phyloP scores from a whole-genome alignment of 2,113 vertebrate species.

The Thunnus maccoyii region DNA sequence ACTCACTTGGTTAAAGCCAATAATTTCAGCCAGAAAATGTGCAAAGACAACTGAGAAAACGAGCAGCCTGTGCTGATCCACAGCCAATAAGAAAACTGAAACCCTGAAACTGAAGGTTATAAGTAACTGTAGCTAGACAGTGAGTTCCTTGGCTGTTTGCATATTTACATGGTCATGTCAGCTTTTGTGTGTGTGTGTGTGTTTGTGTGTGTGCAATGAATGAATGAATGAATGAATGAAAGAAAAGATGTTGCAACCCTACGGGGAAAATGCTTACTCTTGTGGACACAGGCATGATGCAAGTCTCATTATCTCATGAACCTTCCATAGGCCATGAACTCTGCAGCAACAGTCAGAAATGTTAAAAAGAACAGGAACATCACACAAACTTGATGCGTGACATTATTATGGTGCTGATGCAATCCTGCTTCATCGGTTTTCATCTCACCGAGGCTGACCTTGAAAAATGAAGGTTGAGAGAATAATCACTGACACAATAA shows the following conservation, averaged over 20 bases:
- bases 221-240: background rate
- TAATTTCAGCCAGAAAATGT: conserved; percentile 61
- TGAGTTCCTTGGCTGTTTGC: conserved; percentile 14
- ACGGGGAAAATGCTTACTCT: conserved; percentile 53
- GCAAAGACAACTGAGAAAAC: conserved; percentile 70
- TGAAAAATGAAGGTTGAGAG: conserved; percentile 39
- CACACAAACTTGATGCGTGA: conserved; percentile 8
- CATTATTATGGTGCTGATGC: conserved; percentile 32
- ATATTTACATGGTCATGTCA: conserved; percentile 22
- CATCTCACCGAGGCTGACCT: conserved; percentile 42
- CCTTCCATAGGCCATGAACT: conserved; percentile 31
- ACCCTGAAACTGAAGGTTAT: conserved; percentile 34
- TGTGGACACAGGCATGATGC: conserved; percentile 62
- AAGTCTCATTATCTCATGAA: conserved; percentile 54
- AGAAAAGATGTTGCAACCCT: conserved; percentile 56
- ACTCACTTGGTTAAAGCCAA: conserved; percentile 38
- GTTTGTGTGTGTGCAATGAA: conserved; percentile 3
- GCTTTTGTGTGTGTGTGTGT: background rate
- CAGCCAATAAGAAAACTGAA: conserved; percentile 33
- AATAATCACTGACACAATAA: conserved; percentile 11
- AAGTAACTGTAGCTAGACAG: conserved; percentile 34
- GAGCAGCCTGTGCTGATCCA: conserved; percentile 48
- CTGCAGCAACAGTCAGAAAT: conserved; percentile 27
- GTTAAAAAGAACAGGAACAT: conserved; percentile 25
- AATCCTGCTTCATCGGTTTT: conserved; percentile 29